Percentiles rank a stretch among this genome's conserved stretches.
These are phyloP conservation scores for Eolophus roseicapilla DNA, from an alignment of 2,113 vertebrate species.

Conservation along the genomic window DNA sequence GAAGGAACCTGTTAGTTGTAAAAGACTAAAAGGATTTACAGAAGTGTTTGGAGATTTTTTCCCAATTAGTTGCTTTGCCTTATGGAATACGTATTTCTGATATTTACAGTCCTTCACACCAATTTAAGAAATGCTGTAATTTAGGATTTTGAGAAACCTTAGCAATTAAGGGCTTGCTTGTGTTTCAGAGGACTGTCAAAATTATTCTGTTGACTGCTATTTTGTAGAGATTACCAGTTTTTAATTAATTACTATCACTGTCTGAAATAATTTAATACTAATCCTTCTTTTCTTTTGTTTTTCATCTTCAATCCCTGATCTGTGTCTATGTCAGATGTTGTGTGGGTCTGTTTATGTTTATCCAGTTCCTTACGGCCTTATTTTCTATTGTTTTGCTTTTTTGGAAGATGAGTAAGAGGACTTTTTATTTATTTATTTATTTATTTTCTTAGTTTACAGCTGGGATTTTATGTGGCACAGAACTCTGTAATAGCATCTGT, in stretches of 20 bases:
- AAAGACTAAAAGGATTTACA: not conserved
- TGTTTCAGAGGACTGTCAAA: not conserved
- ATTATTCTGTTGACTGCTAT: not conserved
- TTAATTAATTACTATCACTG: not conserved
- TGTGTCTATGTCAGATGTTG: not conserved
- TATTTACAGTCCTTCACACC: not conserved
- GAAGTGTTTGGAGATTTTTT: not conserved
- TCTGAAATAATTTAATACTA: slow-evolving; percentile 1
- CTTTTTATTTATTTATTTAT: not conserved
- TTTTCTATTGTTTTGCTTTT: not conserved
- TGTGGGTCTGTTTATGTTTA: not conserved
- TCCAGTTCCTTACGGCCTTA: not conserved
- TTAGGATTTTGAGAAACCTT: not conserved
- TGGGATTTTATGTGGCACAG: slow-evolving; percentile 58
- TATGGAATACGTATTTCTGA: not conserved
- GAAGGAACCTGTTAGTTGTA: not conserved
- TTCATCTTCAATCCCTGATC: not conserved
- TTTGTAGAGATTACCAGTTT: not conserved
- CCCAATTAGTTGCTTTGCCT: not conserved
- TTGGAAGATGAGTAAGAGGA: slow-evolving; percentile 7
- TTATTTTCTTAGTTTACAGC: not conserved
- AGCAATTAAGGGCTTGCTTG: not conserved
- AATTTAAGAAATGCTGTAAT: not conserved
- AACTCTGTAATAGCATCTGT: slow-evolving; percentile 64
- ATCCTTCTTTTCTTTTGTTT: slow-evolving; percentile 12